phyloP scores from a whole-genome alignment of 2,797 vertebrate genomes.

The Rallus crepitans region DNA sequence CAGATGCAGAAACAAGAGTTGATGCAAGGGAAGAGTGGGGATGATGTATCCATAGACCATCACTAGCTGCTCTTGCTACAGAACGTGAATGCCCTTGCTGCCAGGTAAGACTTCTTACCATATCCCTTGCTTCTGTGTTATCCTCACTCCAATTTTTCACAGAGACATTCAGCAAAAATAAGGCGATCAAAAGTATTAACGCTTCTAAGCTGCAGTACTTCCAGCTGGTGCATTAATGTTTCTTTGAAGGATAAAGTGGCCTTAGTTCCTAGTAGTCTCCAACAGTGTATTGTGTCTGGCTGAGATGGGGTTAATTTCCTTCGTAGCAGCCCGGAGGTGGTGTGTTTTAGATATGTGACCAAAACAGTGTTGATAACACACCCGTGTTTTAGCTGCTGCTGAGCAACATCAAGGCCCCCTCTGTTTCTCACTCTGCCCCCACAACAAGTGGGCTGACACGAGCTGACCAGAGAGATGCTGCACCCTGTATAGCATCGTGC shows the following conservation, averaged over 20 bases:
- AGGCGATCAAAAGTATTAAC: neutral
- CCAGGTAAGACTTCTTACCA: neutral
- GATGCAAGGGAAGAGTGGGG: neutral
- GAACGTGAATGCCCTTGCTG: neutral
- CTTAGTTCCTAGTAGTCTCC: neutral
- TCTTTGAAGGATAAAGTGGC: neutral
- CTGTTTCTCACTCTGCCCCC: slow-evolving; percentile 44
- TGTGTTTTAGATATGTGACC: slow-evolving; percentile 1
- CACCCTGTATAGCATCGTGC: rapidly evolving
- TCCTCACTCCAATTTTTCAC: neutral
- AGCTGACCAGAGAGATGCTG: neutral
- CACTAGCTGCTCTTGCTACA: neutral
- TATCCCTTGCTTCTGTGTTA: neutral
- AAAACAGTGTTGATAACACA: slow-evolving; percentile 6
- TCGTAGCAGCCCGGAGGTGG: neutral
- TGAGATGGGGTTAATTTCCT: neutral
- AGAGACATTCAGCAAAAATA: neutral
- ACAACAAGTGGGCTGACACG: neutral
- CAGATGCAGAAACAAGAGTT: neutral
- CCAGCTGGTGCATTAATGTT: neutral
- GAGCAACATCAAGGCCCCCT: slow-evolving; percentile 25
- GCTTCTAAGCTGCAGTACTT: neutral
- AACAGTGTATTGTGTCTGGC: neutral
- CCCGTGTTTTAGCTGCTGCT: neutral
- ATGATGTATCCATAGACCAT: neutral